Conservation (phyloP, 1,140 invertebrate species). For the Lepidurus arcticus region DNA sequence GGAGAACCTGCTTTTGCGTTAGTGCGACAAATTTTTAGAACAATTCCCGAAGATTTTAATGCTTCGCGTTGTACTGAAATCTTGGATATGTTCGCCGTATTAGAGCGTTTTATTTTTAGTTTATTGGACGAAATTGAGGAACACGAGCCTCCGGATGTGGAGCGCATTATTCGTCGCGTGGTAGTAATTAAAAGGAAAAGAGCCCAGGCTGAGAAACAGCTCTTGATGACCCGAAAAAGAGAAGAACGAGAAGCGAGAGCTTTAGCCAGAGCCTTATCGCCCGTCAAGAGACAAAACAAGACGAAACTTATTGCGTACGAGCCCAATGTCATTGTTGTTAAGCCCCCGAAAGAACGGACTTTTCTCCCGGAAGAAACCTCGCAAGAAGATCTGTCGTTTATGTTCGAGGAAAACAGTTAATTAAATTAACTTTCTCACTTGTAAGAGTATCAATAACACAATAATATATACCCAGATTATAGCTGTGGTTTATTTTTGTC, state of each 20-base stretch:
- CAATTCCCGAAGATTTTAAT: neutral
- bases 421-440: neutral
- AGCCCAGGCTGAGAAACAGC: neutral
- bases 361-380: neutral
- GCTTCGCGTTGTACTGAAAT: constrained; percentile 1
- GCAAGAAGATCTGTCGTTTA: neutral
- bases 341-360: neutral
- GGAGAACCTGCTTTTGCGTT: neutral
- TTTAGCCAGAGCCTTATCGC: neutral
- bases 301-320: neutral
- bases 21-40: neutral
- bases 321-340: neutral
- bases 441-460: no score
- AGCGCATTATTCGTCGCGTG: neutral
- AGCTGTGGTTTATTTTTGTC: no score
- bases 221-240: neutral
- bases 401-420: neutral
- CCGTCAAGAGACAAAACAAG: neutral
- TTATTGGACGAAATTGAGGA: neutral
- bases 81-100: neutral
- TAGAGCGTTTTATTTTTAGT: neutral
- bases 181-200: neutral
- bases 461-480: no score
- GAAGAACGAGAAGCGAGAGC: neutral
- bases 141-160: neutral